Evolutionary conservation across 2,113 vertebrate genomes (phyloP).

Genomic region (Cebidichthys violaceus): DNA sequence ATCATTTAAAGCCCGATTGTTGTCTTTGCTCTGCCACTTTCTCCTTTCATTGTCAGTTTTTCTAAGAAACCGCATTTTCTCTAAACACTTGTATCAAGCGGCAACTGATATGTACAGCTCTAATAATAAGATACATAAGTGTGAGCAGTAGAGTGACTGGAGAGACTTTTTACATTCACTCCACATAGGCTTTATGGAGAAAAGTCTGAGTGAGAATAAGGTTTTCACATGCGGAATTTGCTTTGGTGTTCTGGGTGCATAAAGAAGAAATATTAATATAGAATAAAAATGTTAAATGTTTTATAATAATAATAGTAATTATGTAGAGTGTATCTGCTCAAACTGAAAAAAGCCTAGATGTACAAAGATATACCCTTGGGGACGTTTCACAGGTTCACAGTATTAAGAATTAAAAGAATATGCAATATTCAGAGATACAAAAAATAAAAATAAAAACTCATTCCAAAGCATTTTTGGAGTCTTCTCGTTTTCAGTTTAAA

Average conservation of each 20-base stretch:
- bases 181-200: not conserved
- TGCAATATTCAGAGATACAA: not conserved
- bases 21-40: not conserved
- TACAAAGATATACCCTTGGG: not conserved
- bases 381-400: too few species aligned
- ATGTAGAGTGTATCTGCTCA: too few species aligned
- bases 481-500: too few species aligned
- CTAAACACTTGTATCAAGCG: not conserved
- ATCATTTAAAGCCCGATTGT: slow-evolving; percentile 12
- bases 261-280: not conserved
- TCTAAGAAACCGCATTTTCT: not conserved
- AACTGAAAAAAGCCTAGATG: not conserved
- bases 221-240: not conserved
- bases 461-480: not conserved
- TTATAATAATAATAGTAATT: not conserved
- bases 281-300: not conserved
- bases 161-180: not conserved
- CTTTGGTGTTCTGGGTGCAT: too few species aligned
- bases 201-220: not conserved
- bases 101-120: not conserved
- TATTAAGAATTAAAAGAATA: not conserved
- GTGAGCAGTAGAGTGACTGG: not conserved
- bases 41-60: not conserved
- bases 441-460: too few species aligned
- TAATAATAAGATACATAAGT: not conserved